Evolutionary conservation across 1,140 invertebrate genomes (phyloP).

Genomic region (Drosophila suzukii): DNA sequence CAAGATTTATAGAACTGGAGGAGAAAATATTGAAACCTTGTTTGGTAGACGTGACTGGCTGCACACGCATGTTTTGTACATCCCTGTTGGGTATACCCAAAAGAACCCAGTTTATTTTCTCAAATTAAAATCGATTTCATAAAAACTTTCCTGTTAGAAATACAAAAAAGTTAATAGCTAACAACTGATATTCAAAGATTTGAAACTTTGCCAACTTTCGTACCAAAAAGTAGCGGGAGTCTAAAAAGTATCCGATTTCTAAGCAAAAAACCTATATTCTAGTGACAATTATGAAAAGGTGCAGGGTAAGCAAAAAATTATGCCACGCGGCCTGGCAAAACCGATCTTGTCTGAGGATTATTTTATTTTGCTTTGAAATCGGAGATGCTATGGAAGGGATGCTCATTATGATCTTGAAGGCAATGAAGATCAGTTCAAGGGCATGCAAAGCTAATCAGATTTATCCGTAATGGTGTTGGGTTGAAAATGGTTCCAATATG

Average conservation of each 20-base stretch:
- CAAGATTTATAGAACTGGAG: too few relatives aligned
- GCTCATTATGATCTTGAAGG: neutral
- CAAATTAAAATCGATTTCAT: neutral
- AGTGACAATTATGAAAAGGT: constrained; percentile 5
- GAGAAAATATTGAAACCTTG: neutral
- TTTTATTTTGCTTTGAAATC: constrained; percentile 29
- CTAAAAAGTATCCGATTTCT: constrained; percentile 19
- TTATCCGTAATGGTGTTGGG: neutral
- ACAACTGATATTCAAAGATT: neutral
- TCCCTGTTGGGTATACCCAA: neutral
- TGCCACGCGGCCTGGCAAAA: constrained; percentile 3
- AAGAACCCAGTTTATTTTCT: neutral
- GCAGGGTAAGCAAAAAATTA: constrained; percentile 1
- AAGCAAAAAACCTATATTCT: constrained; percentile 7
- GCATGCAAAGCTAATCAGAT: constrained; percentile 21
- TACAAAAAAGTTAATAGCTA: too few relatives aligned
- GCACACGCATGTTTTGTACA: constrained; percentile 1
- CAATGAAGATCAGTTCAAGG: constrained; percentile 14
- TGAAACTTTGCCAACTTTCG: neutral
- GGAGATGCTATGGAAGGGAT: constrained; percentile 9
- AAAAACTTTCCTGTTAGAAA: neutral
- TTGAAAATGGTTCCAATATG: neutral
- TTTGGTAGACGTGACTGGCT: constrained; percentile 34
- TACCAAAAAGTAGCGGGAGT: neutral
- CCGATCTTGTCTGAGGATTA: constrained; percentile 1